These are phyloP conservation scores for Corythaeola cristata DNA, from an alignment of 2,113 vertebrate species.

Conservation along the genomic window DNA sequence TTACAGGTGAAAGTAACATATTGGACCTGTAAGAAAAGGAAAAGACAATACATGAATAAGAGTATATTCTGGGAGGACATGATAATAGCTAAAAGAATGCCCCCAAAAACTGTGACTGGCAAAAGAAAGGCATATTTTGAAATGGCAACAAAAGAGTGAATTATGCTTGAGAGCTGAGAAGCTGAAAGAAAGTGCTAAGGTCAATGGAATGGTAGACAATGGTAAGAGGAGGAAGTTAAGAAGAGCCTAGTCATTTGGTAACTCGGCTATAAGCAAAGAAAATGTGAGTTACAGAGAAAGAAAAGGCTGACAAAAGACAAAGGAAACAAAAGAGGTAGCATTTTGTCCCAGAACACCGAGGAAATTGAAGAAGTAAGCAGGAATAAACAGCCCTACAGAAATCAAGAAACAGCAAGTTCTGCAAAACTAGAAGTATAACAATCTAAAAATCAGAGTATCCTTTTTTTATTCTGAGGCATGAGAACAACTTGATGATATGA, in stretches of 20 bases:
- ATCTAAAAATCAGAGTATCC: background rate
- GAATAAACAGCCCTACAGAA: background rate
- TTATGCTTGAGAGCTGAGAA: background rate
- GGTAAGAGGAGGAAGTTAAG: background rate
- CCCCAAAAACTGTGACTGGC: background rate
- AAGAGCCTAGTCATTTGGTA: background rate
- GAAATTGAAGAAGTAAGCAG: background rate
- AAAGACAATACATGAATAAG: background rate
- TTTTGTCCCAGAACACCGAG: background rate
- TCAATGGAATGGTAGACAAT: background rate
- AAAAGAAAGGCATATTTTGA: background rate
- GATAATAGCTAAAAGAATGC: constrained; percentile 4
- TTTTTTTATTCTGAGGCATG: background rate
- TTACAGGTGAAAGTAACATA: background rate
- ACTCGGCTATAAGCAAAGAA: background rate
- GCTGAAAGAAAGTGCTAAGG: background rate
- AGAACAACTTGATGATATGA: background rate
- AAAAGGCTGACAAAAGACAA: background rate
- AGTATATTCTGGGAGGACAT: background rate
- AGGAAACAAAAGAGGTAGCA: background rate
- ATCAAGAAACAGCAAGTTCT: background rate
- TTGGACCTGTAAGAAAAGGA: background rate
- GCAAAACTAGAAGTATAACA: background rate
- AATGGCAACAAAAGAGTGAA: constrained; percentile 1
- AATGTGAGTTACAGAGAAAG: background rate